These are phyloP conservation scores for Trinectes maculatus DNA, from an alignment of 2,113 vertebrate genomes.

Conservation along the genomic window DNA sequence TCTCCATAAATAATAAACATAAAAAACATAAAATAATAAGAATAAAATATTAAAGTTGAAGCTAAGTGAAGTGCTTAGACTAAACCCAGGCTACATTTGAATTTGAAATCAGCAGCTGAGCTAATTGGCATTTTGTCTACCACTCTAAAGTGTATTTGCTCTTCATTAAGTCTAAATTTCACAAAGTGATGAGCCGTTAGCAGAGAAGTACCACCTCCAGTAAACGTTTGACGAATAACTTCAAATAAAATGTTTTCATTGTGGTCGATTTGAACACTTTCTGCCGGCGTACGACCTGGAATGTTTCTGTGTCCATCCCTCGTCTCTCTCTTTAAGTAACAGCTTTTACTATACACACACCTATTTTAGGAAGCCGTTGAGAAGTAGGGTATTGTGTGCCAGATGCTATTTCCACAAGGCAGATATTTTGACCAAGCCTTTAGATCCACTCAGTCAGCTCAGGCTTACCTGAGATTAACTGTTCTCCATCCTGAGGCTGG, in stretches of 20 bases:
- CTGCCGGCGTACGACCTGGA: slow-evolving; percentile 40
- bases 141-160: too few species aligned
- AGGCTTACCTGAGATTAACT: slow-evolving; percentile 83
- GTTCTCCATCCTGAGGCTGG: slow-evolving; percentile 73
- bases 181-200: slow-evolving; percentile 13
- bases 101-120: slow-evolving; percentile 19
- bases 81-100: not conserved
- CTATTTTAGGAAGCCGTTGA: slow-evolving; percentile 68
- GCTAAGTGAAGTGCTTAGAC: not conserved
- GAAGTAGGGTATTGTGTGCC: slow-evolving; percentile 55
- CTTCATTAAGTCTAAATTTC: too few species aligned
- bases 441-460: slow-evolving; percentile 74
- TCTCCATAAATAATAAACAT: not conserved
- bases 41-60: slow-evolving; percentile 12
- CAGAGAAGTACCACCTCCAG: slow-evolving; percentile 1
- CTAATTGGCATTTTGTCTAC: slow-evolving; percentile 14
- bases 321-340: slow-evolving; percentile 50
- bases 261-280: slow-evolving; percentile 31
- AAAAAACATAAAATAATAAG: not conserved
- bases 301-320: slow-evolving; percentile 21
- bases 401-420: slow-evolving; percentile 77
- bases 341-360: slow-evolving; percentile 44
- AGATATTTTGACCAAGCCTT: slow-evolving; percentile 71
- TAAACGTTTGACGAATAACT: slow-evolving; percentile 1
- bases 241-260: slow-evolving; percentile 21